These are phyloP conservation scores for Biston betularia DNA, from an alignment of 2,888 invertebrate species.

Conservation along the genomic window DNA sequence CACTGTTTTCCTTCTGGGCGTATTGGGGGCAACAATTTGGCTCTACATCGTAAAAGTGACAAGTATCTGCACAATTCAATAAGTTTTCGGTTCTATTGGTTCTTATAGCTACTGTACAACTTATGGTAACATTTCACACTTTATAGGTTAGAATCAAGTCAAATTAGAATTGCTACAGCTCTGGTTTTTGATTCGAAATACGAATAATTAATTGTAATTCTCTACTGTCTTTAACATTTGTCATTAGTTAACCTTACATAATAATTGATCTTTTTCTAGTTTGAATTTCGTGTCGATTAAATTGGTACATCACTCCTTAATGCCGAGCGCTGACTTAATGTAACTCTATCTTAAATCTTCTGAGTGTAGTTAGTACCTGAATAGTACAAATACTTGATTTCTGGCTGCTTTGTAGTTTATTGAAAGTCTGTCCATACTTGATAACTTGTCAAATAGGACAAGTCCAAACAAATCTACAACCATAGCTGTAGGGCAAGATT, in stretches of 20 bases:
- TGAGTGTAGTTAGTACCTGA: no score
- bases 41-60: background rate
- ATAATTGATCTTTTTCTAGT: no score
- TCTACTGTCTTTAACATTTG: background rate
- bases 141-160: slow-evolving; percentile 14
- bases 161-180: background rate
- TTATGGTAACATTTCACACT: background rate
- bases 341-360: no score
- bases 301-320: background rate
- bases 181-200: no score
- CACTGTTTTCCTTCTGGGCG: background rate
- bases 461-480: no score
- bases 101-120: background rate
- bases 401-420: no score
- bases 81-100: background rate
- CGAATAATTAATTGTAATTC: no score
- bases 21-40: background rate
- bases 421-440: no score
- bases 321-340: no score
- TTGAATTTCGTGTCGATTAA: background rate
- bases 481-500: no score
- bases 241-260: background rate
- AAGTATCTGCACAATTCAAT: background rate
- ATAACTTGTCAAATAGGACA: no score
- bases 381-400: no score